phyloP scores from a whole-genome alignment of 2,888 invertebrate species.

The Nemotelus pantherinus region DNA sequence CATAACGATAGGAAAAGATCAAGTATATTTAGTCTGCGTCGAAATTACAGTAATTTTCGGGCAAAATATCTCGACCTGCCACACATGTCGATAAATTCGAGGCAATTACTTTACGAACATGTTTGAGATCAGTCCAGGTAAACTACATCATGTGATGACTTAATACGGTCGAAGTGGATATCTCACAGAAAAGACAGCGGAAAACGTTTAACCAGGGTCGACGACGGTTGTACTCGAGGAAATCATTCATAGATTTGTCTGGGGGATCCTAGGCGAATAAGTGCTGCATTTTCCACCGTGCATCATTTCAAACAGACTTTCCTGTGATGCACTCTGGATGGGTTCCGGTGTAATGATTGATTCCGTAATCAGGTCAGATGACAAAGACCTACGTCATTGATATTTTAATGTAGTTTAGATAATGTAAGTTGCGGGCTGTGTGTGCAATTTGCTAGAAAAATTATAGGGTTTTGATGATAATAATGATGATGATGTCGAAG shows the following conservation, averaged over 20 bases:
- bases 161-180: background rate
- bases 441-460: background rate
- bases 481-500: background rate
- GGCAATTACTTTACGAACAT: slow-evolving; percentile 31
- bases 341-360: slow-evolving; percentile 27
- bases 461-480: background rate
- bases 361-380: slow-evolving; percentile 2
- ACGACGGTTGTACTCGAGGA: background rate
- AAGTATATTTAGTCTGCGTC: slow-evolving; percentile 42
- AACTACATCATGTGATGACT: background rate
- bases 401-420: slow-evolving; percentile 41
- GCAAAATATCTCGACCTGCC: slow-evolving; percentile 50
- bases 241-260: slow-evolving; percentile 20
- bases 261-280: background rate
- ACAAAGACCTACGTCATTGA: slow-evolving; percentile 11
- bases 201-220: background rate
- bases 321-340: background rate
- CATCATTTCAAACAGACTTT: slow-evolving; percentile 23
- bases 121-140: background rate
- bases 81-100: slow-evolving; percentile 50
- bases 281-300: background rate
- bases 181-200: background rate
- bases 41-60: slow-evolving; percentile 50
- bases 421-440: background rate
- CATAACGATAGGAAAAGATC: slow-evolving; percentile 50